Evolutionary conservation across 2,797 vertebrate genomes (phyloP), one percentile per base, ranked within the genome.

Genomic region (Denticeps clupeoides): DNA sequence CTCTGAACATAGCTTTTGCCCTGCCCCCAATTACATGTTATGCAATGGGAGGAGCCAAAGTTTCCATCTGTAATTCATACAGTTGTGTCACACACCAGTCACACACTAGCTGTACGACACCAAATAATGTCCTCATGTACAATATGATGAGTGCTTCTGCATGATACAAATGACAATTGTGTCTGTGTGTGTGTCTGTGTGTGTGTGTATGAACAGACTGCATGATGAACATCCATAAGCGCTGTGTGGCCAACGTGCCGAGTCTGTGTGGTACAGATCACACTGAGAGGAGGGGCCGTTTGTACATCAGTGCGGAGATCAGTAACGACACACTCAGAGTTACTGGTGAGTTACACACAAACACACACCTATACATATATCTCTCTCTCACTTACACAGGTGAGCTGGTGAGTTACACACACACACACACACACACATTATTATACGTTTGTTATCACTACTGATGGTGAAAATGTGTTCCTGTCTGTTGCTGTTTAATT

Each of bases 191-290:
- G 4, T 43, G 23, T 5, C 38, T 8, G 26, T 43, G 38, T 56
- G 35, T 61, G 28, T 47, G 13, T 56, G 4, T 51, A 23, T 49
- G n/a, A 1, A 0, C 74, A 97, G 94, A 89, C 60, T 98, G 94
- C 61, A 91, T 96, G 91, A 97, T 98, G 91, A 97, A 97, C 22
- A 94, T 98, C 53, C 94, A 94, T 76, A 98, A 97, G 56, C 87
- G 93, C 49, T 98, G 94, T 1, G 93, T 97, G 67, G 86, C 88
- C 78, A 97, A 93, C 1, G 93, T 98, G 13, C 93, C 94, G 10
- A 98, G 93, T 38, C 81, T 98, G 58, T 98, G 94, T 1, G 94
- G 94, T 53, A 97, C 90, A 0, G 94, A 97, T 78, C 94, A 98
- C 82, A 97, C 92, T 0, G 94, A 98, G 73, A 89, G 91, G 50